A percentile compares a stretch with the other conserved stretches of the same genome.
Conservation (phyloP, 2,113 vertebrate genomes). For the Notarius lentiginosus region DNA sequence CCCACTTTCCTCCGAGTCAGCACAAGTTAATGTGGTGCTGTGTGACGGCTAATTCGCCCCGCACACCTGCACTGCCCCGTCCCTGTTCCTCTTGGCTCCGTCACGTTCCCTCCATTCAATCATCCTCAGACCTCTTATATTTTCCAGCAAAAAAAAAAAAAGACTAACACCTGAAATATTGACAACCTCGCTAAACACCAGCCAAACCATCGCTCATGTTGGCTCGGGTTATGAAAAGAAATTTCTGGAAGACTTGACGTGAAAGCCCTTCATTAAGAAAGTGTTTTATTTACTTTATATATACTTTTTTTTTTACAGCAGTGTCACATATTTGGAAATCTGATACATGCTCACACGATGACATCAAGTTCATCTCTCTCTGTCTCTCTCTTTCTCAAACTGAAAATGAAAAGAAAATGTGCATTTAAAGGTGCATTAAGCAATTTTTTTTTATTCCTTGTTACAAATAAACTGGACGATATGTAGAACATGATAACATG, state of each 20-base stretch:
- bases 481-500: too few species aligned
- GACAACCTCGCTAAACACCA: conserved; percentile 29
- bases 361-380: background rate
- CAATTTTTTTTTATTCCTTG: background rate
- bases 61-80: conserved; percentile 22
- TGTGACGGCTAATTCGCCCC: conserved; percentile 8
- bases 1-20: conserved; percentile 58
- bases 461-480: background rate
- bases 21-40: conserved; percentile 14
- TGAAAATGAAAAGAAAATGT: background rate
- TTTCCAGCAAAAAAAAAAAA: conserved; percentile 34
- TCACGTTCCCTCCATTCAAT: background rate
- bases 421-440: background rate
- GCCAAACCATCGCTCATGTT: conserved; percentile 43
- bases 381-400: background rate
- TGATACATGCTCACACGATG: background rate
- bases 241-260: conserved; percentile 15
- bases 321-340: background rate
- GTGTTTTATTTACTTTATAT: background rate
- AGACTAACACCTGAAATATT: conserved; percentile 54
- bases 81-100: conserved; percentile 4
- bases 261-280: background rate
- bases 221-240: conserved; percentile 49
- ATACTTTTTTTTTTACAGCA: background rate
- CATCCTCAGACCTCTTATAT: conserved; percentile 23